These are phyloP conservation scores for Megathymus violae DNA, from an alignment of 1,140 invertebrate genomes.

Conservation along the genomic window DNA sequence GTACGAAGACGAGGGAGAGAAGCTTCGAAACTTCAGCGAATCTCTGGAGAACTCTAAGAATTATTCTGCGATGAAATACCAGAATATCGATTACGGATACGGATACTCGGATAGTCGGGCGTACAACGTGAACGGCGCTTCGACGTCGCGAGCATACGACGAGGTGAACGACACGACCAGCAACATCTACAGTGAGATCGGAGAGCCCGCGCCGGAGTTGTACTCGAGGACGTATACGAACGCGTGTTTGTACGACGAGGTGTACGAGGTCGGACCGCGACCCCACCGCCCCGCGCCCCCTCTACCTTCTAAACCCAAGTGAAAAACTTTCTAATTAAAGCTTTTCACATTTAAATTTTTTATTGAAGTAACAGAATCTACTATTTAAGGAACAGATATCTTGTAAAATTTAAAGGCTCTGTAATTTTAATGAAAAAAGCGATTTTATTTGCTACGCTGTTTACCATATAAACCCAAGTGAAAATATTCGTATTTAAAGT, in stretches of 20 bases:
- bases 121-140: conserved; percentile 42
- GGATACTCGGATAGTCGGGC: conserved; percentile 24
- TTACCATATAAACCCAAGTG: too few species aligned
- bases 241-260: conserved; percentile 67
- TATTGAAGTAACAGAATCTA: too few species aligned
- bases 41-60: conserved; percentile 73
- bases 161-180: conserved; percentile 65
- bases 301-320: conserved; percentile 65
- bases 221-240: conserved; percentile 49
- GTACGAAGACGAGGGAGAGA: conserved; percentile 64
- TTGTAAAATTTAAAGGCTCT: too few species aligned
- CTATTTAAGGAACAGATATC: too few species aligned
- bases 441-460: too few species aligned
- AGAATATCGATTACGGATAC: conserved; percentile 63
- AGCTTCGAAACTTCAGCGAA: conserved; percentile 70
- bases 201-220: conserved; percentile 38
- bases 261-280: conserved; percentile 60
- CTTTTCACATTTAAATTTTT: too few species aligned
- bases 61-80: conserved; percentile 72
- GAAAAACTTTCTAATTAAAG: conserved; percentile 8
- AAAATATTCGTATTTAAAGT: too few species aligned
- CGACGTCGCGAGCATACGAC: conserved; percentile 57
- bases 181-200: conserved; percentile 74
- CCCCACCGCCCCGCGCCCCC: conserved; percentile 76
- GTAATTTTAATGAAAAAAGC: too few species aligned